Evolutionary conservation across 2,113 vertebrate species (phyloP).

Genomic region (Stegastes partitus): DNA sequence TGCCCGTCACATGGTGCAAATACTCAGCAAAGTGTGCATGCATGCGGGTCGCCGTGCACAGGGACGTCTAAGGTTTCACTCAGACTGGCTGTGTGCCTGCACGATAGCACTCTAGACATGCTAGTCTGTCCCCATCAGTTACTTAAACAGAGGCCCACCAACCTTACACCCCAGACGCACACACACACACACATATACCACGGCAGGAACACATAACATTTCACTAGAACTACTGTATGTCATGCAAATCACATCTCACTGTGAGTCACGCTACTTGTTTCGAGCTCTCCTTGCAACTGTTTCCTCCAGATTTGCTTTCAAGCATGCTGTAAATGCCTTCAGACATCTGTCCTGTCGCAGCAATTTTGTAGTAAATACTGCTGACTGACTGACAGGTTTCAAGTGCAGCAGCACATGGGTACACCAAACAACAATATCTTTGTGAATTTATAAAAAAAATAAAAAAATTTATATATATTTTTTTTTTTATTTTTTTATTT

Average conservation of each 20-base stretch:
- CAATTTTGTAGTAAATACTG: slow-evolving; percentile 22
- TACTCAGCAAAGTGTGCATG: slow-evolving; percentile 40
- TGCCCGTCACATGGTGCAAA: slow-evolving; percentile 56
- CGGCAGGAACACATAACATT: slow-evolving; percentile 5
- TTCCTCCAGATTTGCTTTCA: slow-evolving; percentile 23
- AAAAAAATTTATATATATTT: neutral
- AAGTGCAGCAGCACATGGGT: neutral
- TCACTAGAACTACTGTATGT: slow-evolving; percentile 21
- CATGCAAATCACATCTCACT: slow-evolving; percentile 23
- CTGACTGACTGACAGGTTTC: slow-evolving; percentile 16
- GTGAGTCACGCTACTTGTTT: neutral
- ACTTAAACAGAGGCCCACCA: slow-evolving; percentile 22
- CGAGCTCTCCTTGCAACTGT: neutral
- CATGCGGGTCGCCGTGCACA: slow-evolving; percentile 30
- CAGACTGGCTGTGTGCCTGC: slow-evolving; percentile 40
- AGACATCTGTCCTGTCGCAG: slow-evolving; percentile 3
- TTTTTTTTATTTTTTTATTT: neutral
- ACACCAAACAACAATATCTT: neutral
- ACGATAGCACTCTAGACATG: slow-evolving; percentile 42
- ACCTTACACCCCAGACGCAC: slow-evolving; percentile 21
- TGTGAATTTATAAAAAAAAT: neutral
- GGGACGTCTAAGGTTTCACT: slow-evolving; percentile 60
- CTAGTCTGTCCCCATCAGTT: slow-evolving; percentile 28
- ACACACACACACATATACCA: neutral
- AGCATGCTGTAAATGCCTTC: slow-evolving; percentile 18